phyloP scores from a whole-genome alignment of 35 echinoderm and acorn worm genomes.

The Acanthaster planci region DNA sequence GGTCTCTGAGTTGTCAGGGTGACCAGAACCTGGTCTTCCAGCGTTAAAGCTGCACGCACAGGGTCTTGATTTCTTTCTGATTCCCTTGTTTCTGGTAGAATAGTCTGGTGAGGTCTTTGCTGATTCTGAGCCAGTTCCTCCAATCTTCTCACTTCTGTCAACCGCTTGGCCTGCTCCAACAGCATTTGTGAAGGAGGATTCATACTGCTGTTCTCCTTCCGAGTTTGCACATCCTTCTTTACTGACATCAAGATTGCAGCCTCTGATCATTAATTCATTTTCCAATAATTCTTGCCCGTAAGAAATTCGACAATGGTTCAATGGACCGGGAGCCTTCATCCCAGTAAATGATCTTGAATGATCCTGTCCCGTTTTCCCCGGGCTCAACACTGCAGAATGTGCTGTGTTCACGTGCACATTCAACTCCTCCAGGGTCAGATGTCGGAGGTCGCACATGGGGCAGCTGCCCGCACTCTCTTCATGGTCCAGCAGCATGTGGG shows the following conservation, averaged over 20 bases:
- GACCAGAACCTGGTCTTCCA: not conserved
- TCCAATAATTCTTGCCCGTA: too few species aligned
- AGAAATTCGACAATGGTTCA: too few species aligned
- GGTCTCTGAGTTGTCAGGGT: not conserved
- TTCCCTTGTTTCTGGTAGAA: not conserved
- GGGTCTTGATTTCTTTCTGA: not conserved
- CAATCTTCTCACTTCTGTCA: too few species aligned
- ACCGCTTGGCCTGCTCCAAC: too few species aligned
- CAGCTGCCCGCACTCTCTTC: slow-evolving; percentile 52
- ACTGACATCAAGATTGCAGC: too few species aligned
- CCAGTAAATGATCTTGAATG: not conserved
- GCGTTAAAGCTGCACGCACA: not conserved
- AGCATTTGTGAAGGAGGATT: too few species aligned
- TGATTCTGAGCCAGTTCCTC: too few species aligned
- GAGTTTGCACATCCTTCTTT: too few species aligned
- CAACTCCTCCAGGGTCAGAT: slow-evolving; percentile 73
- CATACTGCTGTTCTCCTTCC: too few species aligned
- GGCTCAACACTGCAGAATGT: slow-evolving; percentile 71
- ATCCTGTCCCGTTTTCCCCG: not conserved
- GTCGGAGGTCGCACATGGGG: slow-evolving; percentile 79
- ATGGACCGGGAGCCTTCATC: too few species aligned
- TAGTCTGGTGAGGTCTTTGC: not conserved
- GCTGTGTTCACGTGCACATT: slow-evolving; percentile 83
- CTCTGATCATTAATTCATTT: too few species aligned
- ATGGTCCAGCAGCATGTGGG: slow-evolving; percentile 74